Conservation (phyloP, 1,140 invertebrate genomes). For the Anoplophora glabripennis region DNA sequence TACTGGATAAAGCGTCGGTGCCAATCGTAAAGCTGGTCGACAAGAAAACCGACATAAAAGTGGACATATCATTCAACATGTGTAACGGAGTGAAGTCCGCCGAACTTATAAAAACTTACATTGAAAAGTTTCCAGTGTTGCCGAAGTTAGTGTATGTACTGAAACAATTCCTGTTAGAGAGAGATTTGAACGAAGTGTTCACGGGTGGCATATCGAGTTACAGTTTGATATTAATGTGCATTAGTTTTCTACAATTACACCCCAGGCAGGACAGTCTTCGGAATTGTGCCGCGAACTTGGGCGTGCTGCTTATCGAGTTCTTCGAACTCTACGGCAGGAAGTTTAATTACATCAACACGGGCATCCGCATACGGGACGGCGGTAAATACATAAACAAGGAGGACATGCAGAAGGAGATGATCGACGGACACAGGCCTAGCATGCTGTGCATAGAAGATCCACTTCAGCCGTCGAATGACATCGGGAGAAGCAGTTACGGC, state of each 20-base stretch:
- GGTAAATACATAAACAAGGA: conserved; percentile 94
- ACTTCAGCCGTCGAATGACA: conserved; percentile 91
- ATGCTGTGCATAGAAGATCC: conserved; percentile 97
- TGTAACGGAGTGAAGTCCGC: conserved; percentile 93
- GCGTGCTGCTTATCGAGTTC: conserved; percentile 94
- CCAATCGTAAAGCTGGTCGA: conserved; percentile 98
- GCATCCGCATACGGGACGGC: conserved; percentile 90
- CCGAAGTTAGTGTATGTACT: conserved; percentile 93
- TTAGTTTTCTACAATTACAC: conserved; percentile 65
- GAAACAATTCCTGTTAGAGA: conserved; percentile 95
- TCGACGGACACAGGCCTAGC: conserved; percentile 88
- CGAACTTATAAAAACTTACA: conserved; percentile 80
- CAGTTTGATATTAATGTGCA: conserved; percentile 96
- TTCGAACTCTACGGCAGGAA: conserved; percentile 95
- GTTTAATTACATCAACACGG: conserved; percentile 95
- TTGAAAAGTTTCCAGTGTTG: conserved; percentile 73
- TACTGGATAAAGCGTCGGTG: conserved; percentile 94
- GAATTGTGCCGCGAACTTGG: conserved; percentile 71
- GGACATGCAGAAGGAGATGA: conserved; percentile 88
- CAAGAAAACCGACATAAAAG: conserved; percentile 85
- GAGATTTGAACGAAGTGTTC: conserved; percentile 98
- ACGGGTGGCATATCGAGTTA: conserved; percentile 99
- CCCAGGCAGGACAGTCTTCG: conserved; percentile 63
- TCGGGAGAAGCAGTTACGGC: conserved; percentile 95
- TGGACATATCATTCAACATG: conserved; percentile 99